Evolutionary conservation across 2,888 invertebrate genomes (phyloP).

Genomic region (Odontocerum albicorne): DNA sequence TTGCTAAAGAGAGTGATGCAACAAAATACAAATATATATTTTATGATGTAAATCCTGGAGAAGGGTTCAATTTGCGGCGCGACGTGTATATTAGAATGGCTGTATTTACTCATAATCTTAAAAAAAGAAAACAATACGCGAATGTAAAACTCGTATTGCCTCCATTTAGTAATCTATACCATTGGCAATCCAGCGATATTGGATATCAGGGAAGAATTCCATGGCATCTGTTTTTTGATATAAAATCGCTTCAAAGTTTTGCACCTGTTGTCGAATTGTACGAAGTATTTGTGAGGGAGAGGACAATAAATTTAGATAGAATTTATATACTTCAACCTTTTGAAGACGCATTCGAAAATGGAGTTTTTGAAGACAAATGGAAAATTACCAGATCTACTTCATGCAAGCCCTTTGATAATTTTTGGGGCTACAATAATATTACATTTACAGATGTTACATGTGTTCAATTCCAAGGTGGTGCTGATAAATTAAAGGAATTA

Average conservation of each 20-base stretch:
- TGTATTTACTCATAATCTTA: constrained; percentile 72
- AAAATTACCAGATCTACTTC: constrained; percentile 59
- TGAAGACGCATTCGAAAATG: constrained; percentile 79
- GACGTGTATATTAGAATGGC: constrained; percentile 96
- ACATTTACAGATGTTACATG: constrained; percentile 69
- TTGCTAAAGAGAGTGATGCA: neutral
- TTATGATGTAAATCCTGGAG: constrained; percentile 92
- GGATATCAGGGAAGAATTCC: constrained; percentile 63
- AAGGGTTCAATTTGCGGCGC: constrained; percentile 95
- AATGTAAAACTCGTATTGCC: constrained; percentile 72
- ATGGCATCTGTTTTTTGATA: constrained; percentile 87
- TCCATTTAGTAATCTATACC: constrained; percentile 88
- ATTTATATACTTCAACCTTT: constrained; percentile 84
- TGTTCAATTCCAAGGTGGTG: constrained; percentile 80
- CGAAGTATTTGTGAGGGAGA: constrained; percentile 61
- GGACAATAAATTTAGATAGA: constrained; percentile 62
- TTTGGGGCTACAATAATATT: constrained; percentile 74
- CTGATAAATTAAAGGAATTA: constrained; percentile 64
- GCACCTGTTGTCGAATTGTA: constrained; percentile 86
- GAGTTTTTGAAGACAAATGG: constrained; percentile 82
- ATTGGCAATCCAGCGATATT: constrained; percentile 73
- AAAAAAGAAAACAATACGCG: constrained; percentile 46
- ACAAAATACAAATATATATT: constrained; percentile 16
- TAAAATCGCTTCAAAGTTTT: constrained; percentile 73
- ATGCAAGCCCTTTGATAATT: constrained; percentile 50